A percentile compares a stretch with the other conserved stretches of the same genome.
These are phyloP conservation scores for Penelope pileata DNA, from an alignment of 2,113 vertebrate species.

Conservation along the genomic window DNA sequence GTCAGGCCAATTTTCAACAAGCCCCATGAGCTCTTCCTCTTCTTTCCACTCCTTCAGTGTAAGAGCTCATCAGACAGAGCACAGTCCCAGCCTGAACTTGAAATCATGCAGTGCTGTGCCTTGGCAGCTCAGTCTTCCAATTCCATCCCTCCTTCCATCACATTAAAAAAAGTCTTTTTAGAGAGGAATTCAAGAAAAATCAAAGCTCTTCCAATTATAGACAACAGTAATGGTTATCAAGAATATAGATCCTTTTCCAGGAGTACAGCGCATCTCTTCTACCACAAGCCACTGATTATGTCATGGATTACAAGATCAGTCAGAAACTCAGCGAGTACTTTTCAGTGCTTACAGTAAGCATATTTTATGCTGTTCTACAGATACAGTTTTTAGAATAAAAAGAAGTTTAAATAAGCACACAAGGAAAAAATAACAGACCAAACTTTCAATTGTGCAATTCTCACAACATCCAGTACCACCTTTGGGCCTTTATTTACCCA, in stretches of 20 bases:
- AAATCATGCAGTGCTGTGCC: fast-evolving
- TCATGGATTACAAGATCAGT: background rate
- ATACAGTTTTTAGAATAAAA: background rate
- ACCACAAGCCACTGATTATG: background rate
- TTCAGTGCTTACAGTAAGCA: background rate
- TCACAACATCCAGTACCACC: background rate
- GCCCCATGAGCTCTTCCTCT: background rate
- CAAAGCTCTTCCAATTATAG: background rate
- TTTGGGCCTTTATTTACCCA: background rate
- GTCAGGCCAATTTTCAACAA: background rate
- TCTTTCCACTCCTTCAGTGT: background rate
- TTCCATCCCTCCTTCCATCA: background rate
- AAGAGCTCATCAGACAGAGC: background rate
- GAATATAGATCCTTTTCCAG: background rate
- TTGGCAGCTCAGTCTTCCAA: background rate
- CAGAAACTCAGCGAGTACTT: background rate
- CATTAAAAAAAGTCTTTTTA: background rate
- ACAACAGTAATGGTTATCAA: background rate
- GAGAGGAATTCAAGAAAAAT: background rate
- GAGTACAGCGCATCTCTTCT: background rate
- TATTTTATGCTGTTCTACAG: background rate
- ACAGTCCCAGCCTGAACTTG: fast-evolving
- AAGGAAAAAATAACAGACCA: background rate
- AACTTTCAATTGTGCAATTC: background rate
- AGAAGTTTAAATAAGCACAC: background rate